Base-by-base conservation (phyloP, 2,797 vertebrate genomes). In the Darevskia nairensis region DNA sequence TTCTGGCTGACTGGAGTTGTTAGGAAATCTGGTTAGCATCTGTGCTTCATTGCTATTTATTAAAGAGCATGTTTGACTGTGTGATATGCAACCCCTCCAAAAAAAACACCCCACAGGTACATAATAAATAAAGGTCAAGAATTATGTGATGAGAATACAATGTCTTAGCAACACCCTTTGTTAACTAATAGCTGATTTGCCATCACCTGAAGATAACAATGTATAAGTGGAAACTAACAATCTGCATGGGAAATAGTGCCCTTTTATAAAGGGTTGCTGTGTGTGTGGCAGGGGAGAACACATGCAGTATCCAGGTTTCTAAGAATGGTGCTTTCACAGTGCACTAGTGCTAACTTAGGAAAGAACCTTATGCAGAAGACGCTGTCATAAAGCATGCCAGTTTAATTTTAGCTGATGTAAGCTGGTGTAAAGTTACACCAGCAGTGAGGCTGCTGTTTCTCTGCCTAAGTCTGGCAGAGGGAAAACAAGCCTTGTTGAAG, bases 41-140 rank as follows among this genome's bases (percentile, higher is more conserved):
- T 86, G 66, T 71, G 44, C 50, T 74, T 35, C 69, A 35, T 44
- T 80, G 39, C 78, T 80, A 50, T 35, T 71, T 74, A 44, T 80
- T 74, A 80, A 80, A 80, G 55, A 10, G 68, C n/a, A 44, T 15
- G 2, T 74, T 74, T 80, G 66, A 44, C 8, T 84, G 23, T 59
- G 50, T 64, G n/a, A 23, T 64, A 32, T 69, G 13, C 35, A 79
- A 61, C 50, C 9, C 46, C 46, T 0, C 50, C 50, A 3, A 15
- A 50, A 50, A 50, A 50, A 1, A 41, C 4, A 41, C 39, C 50
- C 50, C 50, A 61, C 27, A 72, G 46, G 69, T 85, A 66, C 76
- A 66, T 85, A 72, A 80, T 41, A 80, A 72, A 46, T 68, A 69
- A 83, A 83, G 32, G 86, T 78, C 44, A 88, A 87, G 25, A 78